These are phyloP conservation scores for Oryzias woworae DNA, from an alignment of 2,113 vertebrate species.

Conservation along the genomic window DNA sequence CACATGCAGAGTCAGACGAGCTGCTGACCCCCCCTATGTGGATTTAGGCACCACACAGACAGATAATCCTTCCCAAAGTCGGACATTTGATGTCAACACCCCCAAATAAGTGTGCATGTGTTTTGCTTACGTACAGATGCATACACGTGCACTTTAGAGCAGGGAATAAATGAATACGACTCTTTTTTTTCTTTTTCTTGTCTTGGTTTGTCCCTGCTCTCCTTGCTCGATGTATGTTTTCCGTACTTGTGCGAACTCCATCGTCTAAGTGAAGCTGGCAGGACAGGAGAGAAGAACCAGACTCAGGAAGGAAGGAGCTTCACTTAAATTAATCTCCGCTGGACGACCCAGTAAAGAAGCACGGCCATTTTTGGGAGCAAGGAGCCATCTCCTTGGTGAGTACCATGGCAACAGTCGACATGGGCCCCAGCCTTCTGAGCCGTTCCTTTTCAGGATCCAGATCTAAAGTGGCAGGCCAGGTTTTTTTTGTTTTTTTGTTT, in stretches of 20 bases:
- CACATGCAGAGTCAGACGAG: conserved; percentile 19
- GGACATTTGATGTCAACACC: conserved; percentile 40
- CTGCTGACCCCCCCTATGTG: conserved; percentile 25
- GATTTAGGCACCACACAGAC: conserved; percentile 63
- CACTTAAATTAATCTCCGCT: conserved; percentile 67
- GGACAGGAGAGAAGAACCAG: conserved; percentile 41
- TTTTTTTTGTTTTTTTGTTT: conserved; percentile 67
- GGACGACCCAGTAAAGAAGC: conserved; percentile 60
- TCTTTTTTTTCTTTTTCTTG: conserved; percentile 27
- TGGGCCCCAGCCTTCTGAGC: conserved; percentile 65
- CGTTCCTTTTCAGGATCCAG: conserved; percentile 68
- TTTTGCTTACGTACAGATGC: conserved; percentile 1
- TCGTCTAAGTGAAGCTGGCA: conserved; percentile 56
- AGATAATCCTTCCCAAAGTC: conserved; percentile 60
- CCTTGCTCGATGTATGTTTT: conserved; percentile 9
- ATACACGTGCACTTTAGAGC: not conserved
- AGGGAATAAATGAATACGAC: conserved; percentile 27
- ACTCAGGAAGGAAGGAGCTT: conserved; percentile 69
- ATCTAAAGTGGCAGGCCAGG: conserved; percentile 72
- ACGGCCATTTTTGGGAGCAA: conserved; percentile 70
- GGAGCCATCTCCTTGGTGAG: conserved; percentile 77
- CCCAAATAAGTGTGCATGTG: conserved; percentile 28
- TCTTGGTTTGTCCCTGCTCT: not conserved
- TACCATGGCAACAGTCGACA: conserved; percentile 73
- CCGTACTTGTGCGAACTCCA: conserved; percentile 4